These are phyloP conservation scores for Pomatostomus ruficeps DNA, from an alignment of 2,113 vertebrate species.

Conservation along the genomic window DNA sequence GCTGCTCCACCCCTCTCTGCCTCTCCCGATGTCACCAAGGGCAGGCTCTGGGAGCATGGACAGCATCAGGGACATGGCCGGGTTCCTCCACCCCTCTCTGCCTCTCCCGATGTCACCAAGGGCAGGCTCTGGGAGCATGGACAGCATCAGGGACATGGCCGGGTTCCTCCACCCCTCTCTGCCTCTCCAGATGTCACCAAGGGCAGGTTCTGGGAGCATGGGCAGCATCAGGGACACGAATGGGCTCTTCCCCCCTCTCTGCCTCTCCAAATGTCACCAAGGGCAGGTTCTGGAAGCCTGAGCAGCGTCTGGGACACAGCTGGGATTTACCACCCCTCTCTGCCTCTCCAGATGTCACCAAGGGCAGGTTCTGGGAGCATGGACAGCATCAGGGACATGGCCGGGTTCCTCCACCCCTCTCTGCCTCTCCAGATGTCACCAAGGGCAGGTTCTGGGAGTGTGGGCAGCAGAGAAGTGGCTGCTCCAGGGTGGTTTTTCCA, in stretches of 20 bases:
- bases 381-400: not conserved
- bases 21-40: too few species aligned
- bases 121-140: not conserved
- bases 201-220: not conserved
- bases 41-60: not conserved
- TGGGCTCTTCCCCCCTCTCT: not conserved
- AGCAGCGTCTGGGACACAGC: too few species aligned
- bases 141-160: not conserved
- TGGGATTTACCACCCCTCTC: not conserved
- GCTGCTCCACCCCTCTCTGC: not conserved
- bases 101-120: too few species aligned
- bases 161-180: too few species aligned
- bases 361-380: not conserved
- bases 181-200: too few species aligned
- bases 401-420: not conserved
- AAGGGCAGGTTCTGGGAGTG: not conserved
- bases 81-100: not conserved
- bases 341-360: too few species aligned
- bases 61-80: too few species aligned
- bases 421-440: not conserved
- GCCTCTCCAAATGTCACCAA: too few species aligned
- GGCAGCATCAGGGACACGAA: too few species aligned
- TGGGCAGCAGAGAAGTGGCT: not conserved
- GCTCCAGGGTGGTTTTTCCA: not conserved
- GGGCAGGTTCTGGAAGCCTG: not conserved